Conservation (phyloP, 2,797 vertebrate species). For the Amblyopsis hoosieri region DNA sequence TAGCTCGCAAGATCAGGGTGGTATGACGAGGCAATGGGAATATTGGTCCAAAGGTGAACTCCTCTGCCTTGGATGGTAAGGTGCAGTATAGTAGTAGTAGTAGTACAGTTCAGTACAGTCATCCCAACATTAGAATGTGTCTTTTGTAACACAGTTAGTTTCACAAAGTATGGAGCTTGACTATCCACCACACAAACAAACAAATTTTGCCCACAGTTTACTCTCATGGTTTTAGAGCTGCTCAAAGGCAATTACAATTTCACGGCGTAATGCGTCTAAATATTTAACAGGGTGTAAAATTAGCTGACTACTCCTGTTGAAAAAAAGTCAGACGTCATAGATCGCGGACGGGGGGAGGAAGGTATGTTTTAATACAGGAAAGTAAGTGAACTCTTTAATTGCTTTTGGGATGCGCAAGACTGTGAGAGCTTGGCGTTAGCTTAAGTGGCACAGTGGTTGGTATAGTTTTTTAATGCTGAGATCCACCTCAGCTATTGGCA, state of each 20-base stretch:
- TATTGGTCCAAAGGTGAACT: conserved; percentile 1
- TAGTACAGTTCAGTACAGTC: background rate
- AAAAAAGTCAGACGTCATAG: conserved; percentile 45
- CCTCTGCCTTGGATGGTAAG: background rate
- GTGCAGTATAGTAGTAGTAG: no score
- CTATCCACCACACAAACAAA: conserved; percentile 37
- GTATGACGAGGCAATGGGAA: no score
- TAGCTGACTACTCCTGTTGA: conserved; percentile 56
- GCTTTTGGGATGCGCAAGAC: conserved; percentile 48
- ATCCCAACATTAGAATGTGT: conserved; percentile 12
- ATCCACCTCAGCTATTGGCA: conserved; percentile 60
- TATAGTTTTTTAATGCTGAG: conserved; percentile 50
- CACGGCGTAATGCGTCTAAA: conserved; percentile 53
- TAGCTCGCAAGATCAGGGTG: no score
- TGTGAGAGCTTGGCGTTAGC: conserved; percentile 44
- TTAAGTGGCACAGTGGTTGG: conserved; percentile 46
- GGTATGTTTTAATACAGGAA: conserved; percentile 28
- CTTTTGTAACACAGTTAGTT: conserved; percentile 25
- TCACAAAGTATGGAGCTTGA: conserved; percentile 32
- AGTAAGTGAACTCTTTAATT: conserved; percentile 51
- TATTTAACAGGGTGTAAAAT: conserved; percentile 77
- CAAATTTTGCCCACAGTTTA: conserved; percentile 49
- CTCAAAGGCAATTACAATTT: conserved; percentile 57
- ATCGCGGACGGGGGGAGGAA: conserved; percentile 42
- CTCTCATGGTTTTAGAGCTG: conserved; percentile 39